A percentile compares a stretch with the other conserved stretches of the same genome.
Evolutionary conservation across 92 coral and sea anemone species (phyloP).

Genomic region (Phenganax marumi): DNA sequence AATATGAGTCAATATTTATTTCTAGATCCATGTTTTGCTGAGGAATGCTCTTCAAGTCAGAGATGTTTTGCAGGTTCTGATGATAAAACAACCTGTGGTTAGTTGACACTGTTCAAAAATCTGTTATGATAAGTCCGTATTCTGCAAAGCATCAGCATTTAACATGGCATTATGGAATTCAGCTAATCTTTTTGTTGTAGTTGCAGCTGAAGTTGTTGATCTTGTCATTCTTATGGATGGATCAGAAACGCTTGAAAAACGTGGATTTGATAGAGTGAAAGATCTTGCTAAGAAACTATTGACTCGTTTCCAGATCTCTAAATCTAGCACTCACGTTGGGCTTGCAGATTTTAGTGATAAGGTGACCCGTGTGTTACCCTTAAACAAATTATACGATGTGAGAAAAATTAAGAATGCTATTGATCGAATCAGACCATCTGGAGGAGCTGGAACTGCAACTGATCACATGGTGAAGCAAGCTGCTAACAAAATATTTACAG

Average conservation of each 20-base stretch:
- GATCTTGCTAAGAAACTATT: slow-evolving; percentile 32
- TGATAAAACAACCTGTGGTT: slow-evolving; percentile 27
- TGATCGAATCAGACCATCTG: slow-evolving; percentile 15
- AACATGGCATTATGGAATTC: no score
- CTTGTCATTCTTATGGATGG: slow-evolving; percentile 35
- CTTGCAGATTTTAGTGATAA: slow-evolving; percentile 33
- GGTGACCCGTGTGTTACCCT: slow-evolving; percentile 16
- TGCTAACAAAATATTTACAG: slow-evolving; percentile 22
- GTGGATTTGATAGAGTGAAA: slow-evolving; percentile 30
- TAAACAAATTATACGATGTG: slow-evolving; percentile 17
- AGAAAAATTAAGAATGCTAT: slow-evolving; percentile 18
- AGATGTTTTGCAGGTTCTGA: slow-evolving; percentile 2
- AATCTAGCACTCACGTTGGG: slow-evolving; percentile 33
- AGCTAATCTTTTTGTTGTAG: background rate
- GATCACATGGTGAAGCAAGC: slow-evolving; percentile 69
- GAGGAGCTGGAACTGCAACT: slow-evolving; percentile 51
- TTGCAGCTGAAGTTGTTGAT: slow-evolving; percentile 39
- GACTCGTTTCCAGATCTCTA: slow-evolving; percentile 23
- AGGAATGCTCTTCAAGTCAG: slow-evolving; percentile 16
- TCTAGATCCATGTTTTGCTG: slow-evolving; percentile 40
- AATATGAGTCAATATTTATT: background rate
- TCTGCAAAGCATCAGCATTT: background rate
- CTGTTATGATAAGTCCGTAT: background rate
- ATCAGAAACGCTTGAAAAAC: slow-evolving; percentile 24
- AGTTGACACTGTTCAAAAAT: background rate